These are phyloP conservation scores for Danio albolineatus DNA, from an alignment of 2,797 vertebrate species.

Conservation along the genomic window DNA sequence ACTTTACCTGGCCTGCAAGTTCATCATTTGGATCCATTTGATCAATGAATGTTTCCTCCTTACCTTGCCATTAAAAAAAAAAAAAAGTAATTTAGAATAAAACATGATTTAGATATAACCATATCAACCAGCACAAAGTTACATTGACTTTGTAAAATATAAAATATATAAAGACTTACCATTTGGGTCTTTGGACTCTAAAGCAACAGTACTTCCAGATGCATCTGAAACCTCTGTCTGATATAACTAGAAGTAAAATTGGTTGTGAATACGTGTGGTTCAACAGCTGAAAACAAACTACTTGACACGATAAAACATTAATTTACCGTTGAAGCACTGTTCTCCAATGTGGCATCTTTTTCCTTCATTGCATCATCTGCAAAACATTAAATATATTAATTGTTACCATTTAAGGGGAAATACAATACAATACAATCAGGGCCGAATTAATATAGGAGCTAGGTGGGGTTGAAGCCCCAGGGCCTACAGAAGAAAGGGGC, in stretches of 20 bases:
- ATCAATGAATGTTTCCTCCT: neutral
- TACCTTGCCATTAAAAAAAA: neutral
- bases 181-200: neutral
- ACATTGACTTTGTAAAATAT: neutral
- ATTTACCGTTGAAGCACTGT: slow-evolving; percentile 13
- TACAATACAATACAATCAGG: too few species aligned
- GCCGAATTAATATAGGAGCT: too few species aligned
- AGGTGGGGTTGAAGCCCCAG: too few species aligned
- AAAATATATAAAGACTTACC: slow-evolving; percentile 25
- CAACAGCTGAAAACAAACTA: neutral
- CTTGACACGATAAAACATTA: neutral
- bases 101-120: too few species aligned
- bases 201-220: too few species aligned
- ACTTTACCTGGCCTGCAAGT: slow-evolving; percentile 45
- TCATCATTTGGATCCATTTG: neutral
- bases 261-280: neutral
- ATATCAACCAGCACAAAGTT: neutral
- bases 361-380: neutral
- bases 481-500: too few species aligned
- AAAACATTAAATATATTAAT: neutral
- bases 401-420: neutral
- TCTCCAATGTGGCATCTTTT: neutral
- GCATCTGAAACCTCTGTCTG: slow-evolving; percentile 22
- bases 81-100: too few species aligned
- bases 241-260: neutral